phyloP scores from a whole-genome alignment of 2,113 vertebrate genomes.

The Toxotes jaculatrix region DNA sequence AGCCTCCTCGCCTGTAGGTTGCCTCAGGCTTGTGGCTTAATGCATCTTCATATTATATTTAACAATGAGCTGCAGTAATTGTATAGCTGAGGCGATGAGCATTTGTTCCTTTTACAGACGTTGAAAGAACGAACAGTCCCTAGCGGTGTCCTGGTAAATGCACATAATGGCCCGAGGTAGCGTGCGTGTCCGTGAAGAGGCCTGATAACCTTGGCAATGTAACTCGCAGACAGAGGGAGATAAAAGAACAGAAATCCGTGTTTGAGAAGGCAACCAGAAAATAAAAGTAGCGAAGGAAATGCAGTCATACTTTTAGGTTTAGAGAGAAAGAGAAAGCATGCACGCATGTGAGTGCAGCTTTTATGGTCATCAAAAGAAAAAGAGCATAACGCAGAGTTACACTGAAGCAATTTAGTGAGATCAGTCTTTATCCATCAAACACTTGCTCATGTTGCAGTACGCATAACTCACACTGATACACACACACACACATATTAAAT shows the following conservation, averaged over 20 bases:
- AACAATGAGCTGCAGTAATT: constrained; percentile 64
- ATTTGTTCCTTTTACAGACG: constrained; percentile 64
- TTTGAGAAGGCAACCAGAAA: constrained; percentile 14
- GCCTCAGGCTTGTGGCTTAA: constrained; percentile 42
- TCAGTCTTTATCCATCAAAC: background rate
- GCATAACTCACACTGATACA: too few species aligned
- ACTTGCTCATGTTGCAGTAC: background rate
- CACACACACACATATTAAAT: too few species aligned
- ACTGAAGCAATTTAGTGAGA: background rate
- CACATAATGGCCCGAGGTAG: constrained; percentile 55
- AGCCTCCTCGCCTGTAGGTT: constrained; percentile 10
- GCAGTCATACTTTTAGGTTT: constrained; percentile 5
- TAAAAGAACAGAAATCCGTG: constrained; percentile 29
- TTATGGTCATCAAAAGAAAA: constrained; percentile 1
- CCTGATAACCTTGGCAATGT: constrained; percentile 64
- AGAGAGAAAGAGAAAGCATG: background rate
- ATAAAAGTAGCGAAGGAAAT: constrained; percentile 20
- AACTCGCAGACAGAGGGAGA: constrained; percentile 45
- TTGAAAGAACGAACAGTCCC: constrained; percentile 50
- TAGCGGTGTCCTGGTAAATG: constrained; percentile 56
- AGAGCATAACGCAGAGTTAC: background rate
- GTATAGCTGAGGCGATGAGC: constrained; percentile 40
- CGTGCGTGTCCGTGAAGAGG: constrained; percentile 47
- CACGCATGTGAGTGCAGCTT: background rate
- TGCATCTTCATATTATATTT: constrained; percentile 66